A percentile compares a stretch with the other conserved stretches of the same genome.
phyloP scores from a whole-genome alignment of 30 jellyfish, hydroid and myxozoan species.

The Nemopilema nomurai region DNA sequence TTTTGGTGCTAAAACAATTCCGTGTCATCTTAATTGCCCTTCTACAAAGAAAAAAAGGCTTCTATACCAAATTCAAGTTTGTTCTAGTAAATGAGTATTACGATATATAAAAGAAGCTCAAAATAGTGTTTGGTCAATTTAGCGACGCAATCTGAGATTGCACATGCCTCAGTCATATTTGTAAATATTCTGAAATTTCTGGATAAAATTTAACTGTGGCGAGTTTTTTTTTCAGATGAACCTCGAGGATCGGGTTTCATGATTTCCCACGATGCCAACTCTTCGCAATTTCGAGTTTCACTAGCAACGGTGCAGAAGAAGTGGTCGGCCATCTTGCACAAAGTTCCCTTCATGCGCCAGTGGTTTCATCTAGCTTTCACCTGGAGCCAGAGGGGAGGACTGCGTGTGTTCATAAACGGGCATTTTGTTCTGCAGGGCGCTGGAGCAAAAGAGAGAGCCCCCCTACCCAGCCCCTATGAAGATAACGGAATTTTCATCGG shows the following conservation, averaged over 20 bases:
- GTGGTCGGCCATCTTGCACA: slow-evolving; percentile 77
- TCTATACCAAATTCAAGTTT: too few species aligned
- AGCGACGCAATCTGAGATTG: neutral
- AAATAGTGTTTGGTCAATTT: too few species aligned
- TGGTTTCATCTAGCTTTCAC: slow-evolving; percentile 91
- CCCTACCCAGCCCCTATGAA: neutral
- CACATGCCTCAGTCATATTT: neutral
- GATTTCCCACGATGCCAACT: slow-evolving; percentile 52
- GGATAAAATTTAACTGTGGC: neutral
- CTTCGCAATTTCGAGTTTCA: slow-evolving; percentile 68
- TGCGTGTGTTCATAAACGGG: slow-evolving; percentile 74
- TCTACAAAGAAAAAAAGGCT: too few species aligned
- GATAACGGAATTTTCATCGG: slow-evolving; percentile 64
- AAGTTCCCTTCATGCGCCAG: slow-evolving; percentile 55
- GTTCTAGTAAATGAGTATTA: too few species aligned
- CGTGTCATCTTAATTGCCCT: too few species aligned
- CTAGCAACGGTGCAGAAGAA: slow-evolving; percentile 52
- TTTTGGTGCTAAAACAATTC: too few species aligned
- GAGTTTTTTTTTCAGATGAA: slow-evolving; percentile 32
- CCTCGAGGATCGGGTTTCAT: slow-evolving; percentile 82
- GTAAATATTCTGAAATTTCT: neutral
- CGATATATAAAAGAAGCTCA: too few species aligned
- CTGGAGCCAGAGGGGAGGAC: slow-evolving; percentile 70
- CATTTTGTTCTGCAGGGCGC: slow-evolving; percentile 39
- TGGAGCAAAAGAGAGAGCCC: slow-evolving; percentile 34